Conservation (phyloP, 2,797 vertebrate genomes). For the Loriculus beryllinus region DNA sequence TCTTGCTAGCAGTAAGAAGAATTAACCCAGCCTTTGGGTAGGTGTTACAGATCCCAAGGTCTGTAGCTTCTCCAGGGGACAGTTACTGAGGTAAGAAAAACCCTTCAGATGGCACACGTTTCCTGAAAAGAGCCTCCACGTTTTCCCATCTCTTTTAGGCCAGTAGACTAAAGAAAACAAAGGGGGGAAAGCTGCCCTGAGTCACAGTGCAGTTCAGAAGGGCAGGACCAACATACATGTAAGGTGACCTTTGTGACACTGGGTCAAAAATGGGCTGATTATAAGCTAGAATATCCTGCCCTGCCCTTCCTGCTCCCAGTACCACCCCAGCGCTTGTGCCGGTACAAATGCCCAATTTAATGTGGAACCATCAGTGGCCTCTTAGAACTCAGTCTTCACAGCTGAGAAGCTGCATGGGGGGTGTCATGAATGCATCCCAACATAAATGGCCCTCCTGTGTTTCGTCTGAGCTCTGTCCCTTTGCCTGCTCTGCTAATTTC, state of each 20-base stretch:
- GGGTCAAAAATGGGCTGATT: neutral
- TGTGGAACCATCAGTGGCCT: neutral
- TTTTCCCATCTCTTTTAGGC: neutral
- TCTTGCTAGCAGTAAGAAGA: neutral
- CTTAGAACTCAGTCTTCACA: neutral
- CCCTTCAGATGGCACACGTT: neutral
- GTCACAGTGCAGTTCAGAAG: neutral
- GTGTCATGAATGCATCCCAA: fast-evolving
- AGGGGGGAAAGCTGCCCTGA: neutral
- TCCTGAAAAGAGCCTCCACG: neutral
- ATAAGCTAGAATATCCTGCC: neutral
- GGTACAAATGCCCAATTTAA: neutral
- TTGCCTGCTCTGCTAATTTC: neutral
- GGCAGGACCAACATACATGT: neutral
- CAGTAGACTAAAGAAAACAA: neutral
- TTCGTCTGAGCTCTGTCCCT: neutral
- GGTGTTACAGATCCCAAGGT: neutral
- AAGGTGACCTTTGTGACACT: neutral
- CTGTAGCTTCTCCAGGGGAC: neutral
- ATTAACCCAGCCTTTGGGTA: neutral
- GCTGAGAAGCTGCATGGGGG: fast-evolving
- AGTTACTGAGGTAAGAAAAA: neutral
- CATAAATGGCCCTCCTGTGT: neutral
- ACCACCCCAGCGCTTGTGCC: fast-evolving
- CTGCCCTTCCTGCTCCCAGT: neutral